phyloP scores from a whole-genome alignment of 64 coral and sea anemone genomes.

The Stylophora pistillata region DNA sequence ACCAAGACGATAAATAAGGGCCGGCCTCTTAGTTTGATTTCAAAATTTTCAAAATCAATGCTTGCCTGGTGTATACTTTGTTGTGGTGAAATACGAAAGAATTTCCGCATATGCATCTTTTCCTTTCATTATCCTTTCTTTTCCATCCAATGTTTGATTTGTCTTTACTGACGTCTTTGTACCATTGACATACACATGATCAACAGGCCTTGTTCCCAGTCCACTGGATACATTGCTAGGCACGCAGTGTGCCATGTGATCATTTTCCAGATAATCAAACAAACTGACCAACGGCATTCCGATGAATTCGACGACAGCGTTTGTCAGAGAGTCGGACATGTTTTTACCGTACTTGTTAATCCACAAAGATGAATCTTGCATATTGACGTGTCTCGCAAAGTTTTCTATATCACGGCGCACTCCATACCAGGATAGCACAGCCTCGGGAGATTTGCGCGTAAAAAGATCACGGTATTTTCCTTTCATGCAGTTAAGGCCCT shows the following conservation, averaged over 20 bases:
- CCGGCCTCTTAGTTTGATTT: no score
- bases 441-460: background rate
- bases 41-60: background rate
- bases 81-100: slow-evolving; percentile 56
- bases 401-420: background rate
- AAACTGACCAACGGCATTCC: slow-evolving; percentile 44
- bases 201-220: slow-evolving; percentile 50
- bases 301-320: slow-evolving; percentile 26
- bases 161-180: slow-evolving; percentile 35
- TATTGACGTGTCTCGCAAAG: background rate
- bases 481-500: slow-evolving; percentile 36
- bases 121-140: slow-evolving; percentile 49
- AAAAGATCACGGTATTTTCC: background rate
- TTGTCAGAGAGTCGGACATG: background rate
- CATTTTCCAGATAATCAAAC: slow-evolving; percentile 45
- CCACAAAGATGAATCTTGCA: slow-evolving; percentile 8
- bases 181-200: slow-evolving; percentile 54
- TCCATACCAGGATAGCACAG: background rate
- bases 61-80: slow-evolving; percentile 44
- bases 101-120: slow-evolving; percentile 37
- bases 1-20: no score
- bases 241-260: slow-evolving; percentile 52
- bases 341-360: slow-evolving; percentile 31
- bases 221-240: slow-evolving; percentile 57
- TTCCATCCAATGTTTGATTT: background rate